Evolutionary conservation across 30 jellyfish, hydroid and myxozoan species (phyloP).

Genomic region (Haliclystus octoradiatus): DNA sequence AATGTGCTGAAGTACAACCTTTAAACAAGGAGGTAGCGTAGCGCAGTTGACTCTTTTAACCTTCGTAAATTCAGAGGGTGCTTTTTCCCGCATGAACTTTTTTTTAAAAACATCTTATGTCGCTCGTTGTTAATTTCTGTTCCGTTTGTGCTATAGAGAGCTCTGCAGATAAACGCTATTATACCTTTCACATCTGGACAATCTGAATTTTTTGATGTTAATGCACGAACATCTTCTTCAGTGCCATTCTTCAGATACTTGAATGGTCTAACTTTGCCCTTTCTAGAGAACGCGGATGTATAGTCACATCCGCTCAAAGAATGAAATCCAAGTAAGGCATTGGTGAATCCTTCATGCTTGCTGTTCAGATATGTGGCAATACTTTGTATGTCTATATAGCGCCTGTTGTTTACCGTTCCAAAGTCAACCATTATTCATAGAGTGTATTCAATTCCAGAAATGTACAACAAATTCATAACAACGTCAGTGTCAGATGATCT

Average conservation of each 20-base stretch:
- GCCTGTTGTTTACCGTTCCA: neutral
- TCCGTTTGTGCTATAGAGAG: neutral
- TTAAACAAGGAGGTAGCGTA: neutral
- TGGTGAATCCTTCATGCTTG: constrained; percentile 2
- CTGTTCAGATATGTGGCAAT: neutral
- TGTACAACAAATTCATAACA: neutral
- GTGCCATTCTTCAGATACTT: neutral
- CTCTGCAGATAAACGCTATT: neutral
- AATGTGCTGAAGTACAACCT: constrained; percentile 9
- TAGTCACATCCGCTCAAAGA: constrained; percentile 6
- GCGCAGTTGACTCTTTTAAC: neutral
- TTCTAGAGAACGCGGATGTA: neutral
- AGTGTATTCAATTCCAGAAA: neutral
- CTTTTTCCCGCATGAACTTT: neutral
- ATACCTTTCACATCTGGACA: neutral
- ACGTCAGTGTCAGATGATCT: neutral
- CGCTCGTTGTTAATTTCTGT: neutral
- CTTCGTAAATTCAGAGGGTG: neutral
- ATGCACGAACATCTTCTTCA: neutral
- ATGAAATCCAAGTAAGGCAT: constrained; percentile 5
- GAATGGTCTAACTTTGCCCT: neutral
- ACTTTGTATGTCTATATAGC: neutral
- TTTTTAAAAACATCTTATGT: neutral
- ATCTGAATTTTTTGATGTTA: neutral
- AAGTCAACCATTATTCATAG: neutral